Base-by-base conservation (phyloP, 2,888 invertebrate species). In the Steromphala cineraria region DNA sequence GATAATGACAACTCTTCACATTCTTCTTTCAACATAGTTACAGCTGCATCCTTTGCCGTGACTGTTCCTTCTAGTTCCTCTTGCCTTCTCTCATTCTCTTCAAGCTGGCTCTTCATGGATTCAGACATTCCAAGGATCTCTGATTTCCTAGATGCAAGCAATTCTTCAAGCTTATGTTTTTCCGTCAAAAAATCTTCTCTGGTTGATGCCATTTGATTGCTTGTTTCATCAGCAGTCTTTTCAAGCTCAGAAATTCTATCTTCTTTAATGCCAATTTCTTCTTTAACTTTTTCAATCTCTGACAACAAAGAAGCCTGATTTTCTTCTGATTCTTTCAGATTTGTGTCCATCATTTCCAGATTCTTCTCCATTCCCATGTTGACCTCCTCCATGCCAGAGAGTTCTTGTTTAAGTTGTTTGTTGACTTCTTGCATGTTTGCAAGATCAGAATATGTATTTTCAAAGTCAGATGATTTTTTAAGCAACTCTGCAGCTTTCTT, bases 111-210 rank as follows among this genome's bases (percentile, higher is more conserved):
- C n/a, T 40, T 2, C n/a, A 78, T 80, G 21, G 78, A 67, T 15
- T 82, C 75, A n/a, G 78, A 78, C 62, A 82, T 67, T 53, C 78
- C 75, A 36, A 78, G 78, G 53, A 82, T 75, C 78, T 78, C 75
- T 62, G 67, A 67, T 31, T 71, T 40, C 40, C n/a, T 28, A 4
- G 28, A 31, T n/a, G 71, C 36, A 71, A 36, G 10, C 3, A 36
- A n/a, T 1, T 36, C 40, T 71, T 71, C 71, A 28, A 71, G 36
- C 17, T 71, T 40, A 3, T n/a, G 28, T 36, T 36, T 71, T n/a
- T 31, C 19, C 19, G 10, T n/a, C 4, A 10, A 13, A 36, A 10
- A 17, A 0, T 40, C 71, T 71, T 36, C 71, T 71, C 8, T 2
- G 36, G 40, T 17, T 5, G 71, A 36, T 19, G 28, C 2, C 36